phyloP scores from a whole-genome alignment of 2,113 vertebrate genomes.

The Hippocampus guttulatus region DNA sequence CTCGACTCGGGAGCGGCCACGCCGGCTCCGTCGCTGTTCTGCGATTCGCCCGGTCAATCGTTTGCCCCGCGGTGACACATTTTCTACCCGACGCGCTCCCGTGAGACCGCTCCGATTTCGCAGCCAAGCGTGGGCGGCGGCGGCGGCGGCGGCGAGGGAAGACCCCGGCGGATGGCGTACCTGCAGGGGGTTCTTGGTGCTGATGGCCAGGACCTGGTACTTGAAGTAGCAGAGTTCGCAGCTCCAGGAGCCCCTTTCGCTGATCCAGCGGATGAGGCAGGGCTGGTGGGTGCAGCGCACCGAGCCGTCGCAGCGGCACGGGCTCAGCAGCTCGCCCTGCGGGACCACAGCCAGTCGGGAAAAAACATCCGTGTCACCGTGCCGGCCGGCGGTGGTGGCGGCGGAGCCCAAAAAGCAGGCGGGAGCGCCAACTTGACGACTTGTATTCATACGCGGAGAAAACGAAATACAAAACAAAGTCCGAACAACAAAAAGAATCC shows the following conservation, averaged over 20 bases:
- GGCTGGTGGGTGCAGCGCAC: constrained; percentile 90
- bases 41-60: too few species aligned
- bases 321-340: constrained; percentile 87
- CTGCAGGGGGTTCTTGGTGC: constrained; percentile 93
- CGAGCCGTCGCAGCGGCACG: constrained; percentile 84
- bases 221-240: constrained; percentile 94
- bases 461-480: too few species aligned
- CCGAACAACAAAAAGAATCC: too few species aligned
- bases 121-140: too few species aligned
- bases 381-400: too few species aligned
- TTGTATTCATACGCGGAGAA: too few species aligned
- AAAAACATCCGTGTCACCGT: background rate
- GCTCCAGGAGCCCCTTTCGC: constrained; percentile 89
- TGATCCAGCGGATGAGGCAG: constrained; percentile 92
- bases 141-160: too few species aligned
- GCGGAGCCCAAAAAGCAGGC: too few species aligned
- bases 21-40: too few species aligned
- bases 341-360: constrained; percentile 9
- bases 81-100: background rate
- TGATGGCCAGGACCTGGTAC: constrained; percentile 91
- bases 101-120: too few species aligned
- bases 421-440: too few species aligned
- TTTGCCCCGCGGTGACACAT: background rate
- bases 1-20: too few species aligned
- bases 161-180: constrained; percentile 48